Percentiles rank a stretch among this genome's conserved stretches.
Conservation (phyloP, 2,113 vertebrate species). For the Pituophis catenifer region DNA sequence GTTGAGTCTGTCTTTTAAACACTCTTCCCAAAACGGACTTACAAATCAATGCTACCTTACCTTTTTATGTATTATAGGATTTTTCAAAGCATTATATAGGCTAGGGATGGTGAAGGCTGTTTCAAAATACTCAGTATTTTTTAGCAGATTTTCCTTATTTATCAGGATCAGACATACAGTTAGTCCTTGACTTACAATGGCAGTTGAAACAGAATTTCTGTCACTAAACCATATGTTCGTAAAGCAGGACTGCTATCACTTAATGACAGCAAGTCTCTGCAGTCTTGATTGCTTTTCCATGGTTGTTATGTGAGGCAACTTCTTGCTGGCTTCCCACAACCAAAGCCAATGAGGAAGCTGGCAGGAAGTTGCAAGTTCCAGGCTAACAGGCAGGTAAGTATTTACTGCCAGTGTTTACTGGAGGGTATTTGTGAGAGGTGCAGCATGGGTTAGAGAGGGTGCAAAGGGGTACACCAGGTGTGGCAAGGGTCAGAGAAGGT, state of each 20-base stretch:
- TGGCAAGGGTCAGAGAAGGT: background rate
- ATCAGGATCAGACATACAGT: background rate
- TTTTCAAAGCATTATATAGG: background rate
- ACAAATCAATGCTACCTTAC: background rate
- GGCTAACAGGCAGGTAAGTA: background rate
- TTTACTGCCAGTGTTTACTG: background rate
- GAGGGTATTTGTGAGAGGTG: background rate
- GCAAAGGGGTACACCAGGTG: background rate
- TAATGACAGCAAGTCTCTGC: background rate
- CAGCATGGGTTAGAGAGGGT: background rate
- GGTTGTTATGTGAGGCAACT: background rate
- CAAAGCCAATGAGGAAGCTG: background rate
- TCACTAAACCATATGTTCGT: background rate
- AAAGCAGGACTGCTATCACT: background rate
- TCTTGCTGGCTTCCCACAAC: background rate
- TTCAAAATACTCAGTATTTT: constrained; percentile 1
- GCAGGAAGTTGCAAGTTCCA: background rate
- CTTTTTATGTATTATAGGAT: background rate
- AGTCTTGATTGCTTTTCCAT: background rate
- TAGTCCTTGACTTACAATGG: background rate
- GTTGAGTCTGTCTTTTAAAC: background rate
- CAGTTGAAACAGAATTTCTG: background rate
- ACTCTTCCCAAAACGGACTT: background rate
- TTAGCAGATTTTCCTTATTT: background rate
- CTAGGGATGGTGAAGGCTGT: background rate